Conservation (phyloP, 2,113 vertebrate genomes). For the Misgurnus anguillicaudatus region DNA sequence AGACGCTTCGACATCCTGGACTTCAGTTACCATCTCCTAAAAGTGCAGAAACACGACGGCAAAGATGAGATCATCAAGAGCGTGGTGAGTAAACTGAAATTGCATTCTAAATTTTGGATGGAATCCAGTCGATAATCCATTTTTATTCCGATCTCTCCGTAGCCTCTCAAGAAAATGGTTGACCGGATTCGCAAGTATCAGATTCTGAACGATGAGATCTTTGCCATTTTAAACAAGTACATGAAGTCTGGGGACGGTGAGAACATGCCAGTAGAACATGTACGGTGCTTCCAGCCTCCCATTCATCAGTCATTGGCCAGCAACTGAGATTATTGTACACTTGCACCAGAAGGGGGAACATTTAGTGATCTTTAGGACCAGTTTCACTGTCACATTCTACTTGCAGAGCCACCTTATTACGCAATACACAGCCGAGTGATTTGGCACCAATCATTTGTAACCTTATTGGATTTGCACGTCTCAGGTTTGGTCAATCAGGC, state of each 20-base stretch:
- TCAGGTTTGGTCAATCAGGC: constrained; percentile 1
- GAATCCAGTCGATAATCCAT: neutral
- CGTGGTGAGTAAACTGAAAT: constrained; percentile 74
- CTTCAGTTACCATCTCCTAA: constrained; percentile 88
- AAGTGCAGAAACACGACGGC: constrained; percentile 87
- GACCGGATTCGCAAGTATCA: constrained; percentile 98
- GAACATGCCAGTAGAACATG: constrained; percentile 93
- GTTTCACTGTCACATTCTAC: constrained; percentile 32
- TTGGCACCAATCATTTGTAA: neutral
- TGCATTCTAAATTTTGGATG: too few species aligned
- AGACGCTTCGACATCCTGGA: constrained; percentile 85
- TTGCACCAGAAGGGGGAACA: neutral
- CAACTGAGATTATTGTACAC: constrained; percentile 73
- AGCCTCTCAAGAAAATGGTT: constrained; percentile 99
- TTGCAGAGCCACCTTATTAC: constrained; percentile 6
- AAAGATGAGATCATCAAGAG: constrained; percentile 90
- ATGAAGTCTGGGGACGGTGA: constrained; percentile 93
- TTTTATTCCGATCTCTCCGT: neutral
- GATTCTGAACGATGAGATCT: constrained; percentile 93
- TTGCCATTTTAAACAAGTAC: constrained; percentile 93
- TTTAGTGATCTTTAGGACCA: constrained; percentile 37
- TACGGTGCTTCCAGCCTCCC: constrained; percentile 96
- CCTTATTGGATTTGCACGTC: constrained; percentile 12
- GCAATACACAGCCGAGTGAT: constrained; percentile 23
- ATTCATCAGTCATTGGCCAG: constrained; percentile 98